Base-by-base conservation (phyloP, 2,797 vertebrate genomes). In the Enteromius viviparus region DNA sequence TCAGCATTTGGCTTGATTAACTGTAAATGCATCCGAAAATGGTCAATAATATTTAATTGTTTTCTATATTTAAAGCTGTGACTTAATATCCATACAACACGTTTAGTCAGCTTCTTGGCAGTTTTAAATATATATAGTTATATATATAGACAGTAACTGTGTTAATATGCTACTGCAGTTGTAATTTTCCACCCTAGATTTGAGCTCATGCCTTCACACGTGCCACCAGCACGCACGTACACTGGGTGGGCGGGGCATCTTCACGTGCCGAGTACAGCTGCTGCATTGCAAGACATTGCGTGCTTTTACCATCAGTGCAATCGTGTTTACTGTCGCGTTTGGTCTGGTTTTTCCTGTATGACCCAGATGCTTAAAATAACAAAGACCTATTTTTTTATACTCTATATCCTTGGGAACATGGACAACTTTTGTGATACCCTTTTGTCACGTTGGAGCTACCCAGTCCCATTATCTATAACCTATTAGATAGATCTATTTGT, bases 221-320 rank as follows among this genome's bases (percentile, higher is more conserved):
- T 64, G 76, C 42, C 3, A 17, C 2, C 40, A 8, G 42, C 42
- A 21, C 42, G 60, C 1, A 23, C 12, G 0, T 3, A 4, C 17
- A 8, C 76, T 32, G 14, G 3, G 42, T 21, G 60, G 60, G 60
- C 17, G 76, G 60, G 29, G 76, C 76, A n/a, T 14, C 12, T 0
- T 60, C 76, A 78, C 76, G 76, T 78, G 76, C 76, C 3, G 76
- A n/a, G 26, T 14, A 78, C 76, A 78, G 3, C 55, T 76, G 71
- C 19, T 49, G 58, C 23, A 4, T 29, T 7, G 23, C 15, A 19
- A 32, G 70, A 72, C 45, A 49, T 49, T 0, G 42, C 42, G 12
- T 15, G 6, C 21, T 7, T 34, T 74, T 53, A 34, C 21, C 32
- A 53, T 14, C 21, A 17, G 21, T 12, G 53, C 29, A 53, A 37